These are phyloP conservation scores for Thecophora atra DNA, from an alignment of 2,888 invertebrate genomes.

Conservation along the genomic window DNA sequence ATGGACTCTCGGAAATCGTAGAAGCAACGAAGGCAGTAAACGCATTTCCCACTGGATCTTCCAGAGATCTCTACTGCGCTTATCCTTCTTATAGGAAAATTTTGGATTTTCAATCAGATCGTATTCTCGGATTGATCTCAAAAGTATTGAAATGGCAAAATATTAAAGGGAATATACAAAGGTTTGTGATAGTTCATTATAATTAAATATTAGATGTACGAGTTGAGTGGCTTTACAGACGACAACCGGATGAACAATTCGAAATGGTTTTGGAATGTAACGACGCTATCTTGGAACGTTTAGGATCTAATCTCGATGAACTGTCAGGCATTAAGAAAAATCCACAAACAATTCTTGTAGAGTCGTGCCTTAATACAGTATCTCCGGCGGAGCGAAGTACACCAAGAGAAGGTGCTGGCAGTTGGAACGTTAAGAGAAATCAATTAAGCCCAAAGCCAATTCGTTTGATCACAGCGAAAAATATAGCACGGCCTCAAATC, in stretches of 20 bases:
- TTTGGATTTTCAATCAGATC: conserved; percentile 72
- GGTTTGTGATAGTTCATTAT: conserved; percentile 47
- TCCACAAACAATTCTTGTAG: conserved; percentile 67
- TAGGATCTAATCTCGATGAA: conserved; percentile 78
- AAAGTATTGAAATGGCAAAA: conserved; percentile 69
- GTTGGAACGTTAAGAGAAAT: conserved; percentile 69
- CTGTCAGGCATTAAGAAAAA: conserved; percentile 71
- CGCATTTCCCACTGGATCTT: conserved; percentile 75
- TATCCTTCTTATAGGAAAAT: conserved; percentile 77
- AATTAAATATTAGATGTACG: conserved; percentile 3
- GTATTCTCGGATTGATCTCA: conserved; percentile 72
- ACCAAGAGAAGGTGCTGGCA: conserved; percentile 64
- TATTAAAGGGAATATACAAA: conserved; percentile 69
- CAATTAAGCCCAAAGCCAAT: conserved; percentile 50
- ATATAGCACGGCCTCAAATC: conserved; percentile 83
- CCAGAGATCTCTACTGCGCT: conserved; percentile 80
- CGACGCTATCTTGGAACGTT: conserved; percentile 83
- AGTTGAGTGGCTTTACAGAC: conserved; percentile 47
- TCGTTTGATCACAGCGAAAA: conserved; percentile 74
- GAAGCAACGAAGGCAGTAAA: conserved; percentile 78
- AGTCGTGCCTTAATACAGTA: conserved; percentile 58
- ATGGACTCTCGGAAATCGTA: conserved; percentile 73
- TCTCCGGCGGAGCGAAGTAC: neutral
- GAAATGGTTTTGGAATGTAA: conserved; percentile 85
- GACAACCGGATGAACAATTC: conserved; percentile 74